Conservation (phyloP, 1,140 invertebrate genomes). For the Drosophila ambigua region DNA sequence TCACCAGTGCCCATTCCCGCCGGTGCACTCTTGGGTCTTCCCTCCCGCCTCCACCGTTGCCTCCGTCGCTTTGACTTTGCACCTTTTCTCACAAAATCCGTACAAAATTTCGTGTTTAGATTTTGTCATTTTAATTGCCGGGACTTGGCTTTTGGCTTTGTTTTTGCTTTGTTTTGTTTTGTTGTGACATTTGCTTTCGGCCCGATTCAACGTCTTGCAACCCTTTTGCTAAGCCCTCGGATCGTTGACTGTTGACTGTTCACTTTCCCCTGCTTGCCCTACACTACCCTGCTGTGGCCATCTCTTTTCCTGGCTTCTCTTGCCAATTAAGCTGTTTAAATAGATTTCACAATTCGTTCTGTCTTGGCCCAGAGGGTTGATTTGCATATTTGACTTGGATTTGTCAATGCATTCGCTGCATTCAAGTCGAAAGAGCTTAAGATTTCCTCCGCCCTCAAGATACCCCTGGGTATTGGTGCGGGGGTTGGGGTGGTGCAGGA, state of each 20-base stretch:
- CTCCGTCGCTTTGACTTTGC: slow-evolving; percentile 44
- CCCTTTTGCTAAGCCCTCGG: slow-evolving; percentile 57
- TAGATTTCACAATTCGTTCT: slow-evolving; percentile 74
- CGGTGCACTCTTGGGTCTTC: slow-evolving; percentile 55
- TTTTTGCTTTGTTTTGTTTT: slow-evolving; percentile 21
- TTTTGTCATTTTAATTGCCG: slow-evolving; percentile 81
- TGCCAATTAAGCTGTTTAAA: slow-evolving; percentile 79
- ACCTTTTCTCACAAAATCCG: slow-evolving; percentile 72
- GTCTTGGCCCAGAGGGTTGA: slow-evolving; percentile 44
- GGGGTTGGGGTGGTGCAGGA: slow-evolving; percentile 20
- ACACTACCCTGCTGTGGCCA: background rate
- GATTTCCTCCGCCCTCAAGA: slow-evolving; percentile 46
- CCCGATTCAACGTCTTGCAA: slow-evolving; percentile 53
- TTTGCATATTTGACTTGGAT: slow-evolving; percentile 78
- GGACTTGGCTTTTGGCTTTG: slow-evolving; percentile 37
- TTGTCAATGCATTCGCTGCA: slow-evolving; percentile 60
- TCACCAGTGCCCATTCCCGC: no score
- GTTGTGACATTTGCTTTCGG: slow-evolving; percentile 17
- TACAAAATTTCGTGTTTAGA: slow-evolving; percentile 75
- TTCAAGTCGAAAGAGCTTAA: slow-evolving; percentile 76
- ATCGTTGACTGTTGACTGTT: slow-evolving; percentile 54
- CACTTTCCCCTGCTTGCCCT: no score
- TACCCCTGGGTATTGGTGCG: background rate
- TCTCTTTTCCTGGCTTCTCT: slow-evolving; percentile 14
- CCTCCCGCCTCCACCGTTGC: background rate